Evolutionary conservation across 1,140 invertebrate genomes (phyloP).

Genomic region (Drosophila tsacasi): DNA sequence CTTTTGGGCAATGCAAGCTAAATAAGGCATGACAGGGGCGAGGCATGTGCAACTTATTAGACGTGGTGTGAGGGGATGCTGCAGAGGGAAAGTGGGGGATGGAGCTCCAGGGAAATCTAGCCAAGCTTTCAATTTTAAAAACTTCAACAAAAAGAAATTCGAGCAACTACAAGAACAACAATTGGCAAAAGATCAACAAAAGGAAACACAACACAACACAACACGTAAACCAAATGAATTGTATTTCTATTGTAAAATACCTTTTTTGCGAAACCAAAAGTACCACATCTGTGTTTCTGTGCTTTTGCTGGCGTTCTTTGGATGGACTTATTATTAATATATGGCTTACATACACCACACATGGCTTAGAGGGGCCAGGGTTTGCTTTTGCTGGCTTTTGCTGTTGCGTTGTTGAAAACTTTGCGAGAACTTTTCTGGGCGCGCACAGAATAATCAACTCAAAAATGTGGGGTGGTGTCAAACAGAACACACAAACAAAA

Average conservation of each 20-base stretch:
- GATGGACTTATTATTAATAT: constrained; percentile 24
- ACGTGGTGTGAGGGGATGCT: background rate
- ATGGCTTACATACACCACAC: constrained; percentile 38
- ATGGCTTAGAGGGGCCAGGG: constrained; percentile 13
- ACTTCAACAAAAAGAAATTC: constrained; percentile 25
- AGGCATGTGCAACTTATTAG: constrained; percentile 60
- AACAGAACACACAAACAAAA: constrained; percentile 22
- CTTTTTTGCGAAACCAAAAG: constrained; percentile 69
- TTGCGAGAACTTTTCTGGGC: constrained; percentile 32
- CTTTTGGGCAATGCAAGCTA: constrained; percentile 49
- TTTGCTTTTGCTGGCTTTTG: constrained; percentile 16
- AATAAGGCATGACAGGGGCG: constrained; percentile 48
- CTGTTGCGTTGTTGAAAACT: constrained; percentile 30
- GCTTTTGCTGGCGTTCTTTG: constrained; percentile 22
- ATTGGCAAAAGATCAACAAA: constrained; percentile 37
- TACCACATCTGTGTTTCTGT: constrained; percentile 63
- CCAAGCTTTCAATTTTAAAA: constrained; percentile 8
- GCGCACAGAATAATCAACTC: constrained; percentile 36
- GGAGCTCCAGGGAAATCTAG: constrained; percentile 34
- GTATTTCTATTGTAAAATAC: constrained; percentile 53
- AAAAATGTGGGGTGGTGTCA: constrained; percentile 10
- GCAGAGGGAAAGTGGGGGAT: no score
- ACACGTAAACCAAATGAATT: constrained; percentile 19
- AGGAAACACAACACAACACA: constrained; percentile 1
- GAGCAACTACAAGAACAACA: constrained; percentile 27